Evolutionary conservation across 2,888 invertebrate species (phyloP).

Genomic region (Ophraella communa): DNA sequence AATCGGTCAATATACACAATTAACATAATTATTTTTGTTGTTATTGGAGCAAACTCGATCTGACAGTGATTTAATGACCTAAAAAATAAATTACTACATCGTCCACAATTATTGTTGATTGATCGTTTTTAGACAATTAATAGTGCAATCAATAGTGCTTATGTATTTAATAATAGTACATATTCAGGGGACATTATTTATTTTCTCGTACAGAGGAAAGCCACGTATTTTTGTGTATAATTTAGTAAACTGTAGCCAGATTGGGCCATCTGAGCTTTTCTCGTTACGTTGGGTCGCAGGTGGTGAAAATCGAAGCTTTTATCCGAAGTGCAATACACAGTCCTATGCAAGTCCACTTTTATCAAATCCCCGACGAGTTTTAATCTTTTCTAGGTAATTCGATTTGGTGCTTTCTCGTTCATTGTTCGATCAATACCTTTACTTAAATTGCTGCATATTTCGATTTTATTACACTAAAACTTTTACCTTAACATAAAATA

Average conservation of each 20-base stretch:
- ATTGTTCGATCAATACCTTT: background rate
- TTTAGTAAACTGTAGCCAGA: slow-evolving; percentile 52
- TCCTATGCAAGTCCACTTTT: slow-evolving; percentile 51
- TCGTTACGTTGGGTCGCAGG: slow-evolving; percentile 43
- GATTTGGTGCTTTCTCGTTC: slow-evolving; percentile 38
- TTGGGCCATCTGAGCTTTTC: slow-evolving; percentile 51
- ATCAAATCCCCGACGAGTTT: slow-evolving; percentile 53
- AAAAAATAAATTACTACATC: background rate
- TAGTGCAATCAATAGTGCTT: no score
- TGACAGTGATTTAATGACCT: background rate
- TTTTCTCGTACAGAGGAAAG: no score
- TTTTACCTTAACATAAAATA: no score
- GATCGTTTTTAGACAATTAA: no score
- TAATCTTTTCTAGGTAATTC: slow-evolving; percentile 51
- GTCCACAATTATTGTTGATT: no score
- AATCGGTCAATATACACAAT: slow-evolving; percentile 1
- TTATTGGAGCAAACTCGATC: background rate
- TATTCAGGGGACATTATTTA: background rate
- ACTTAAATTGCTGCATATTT: background rate
- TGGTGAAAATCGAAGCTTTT: slow-evolving; percentile 52
- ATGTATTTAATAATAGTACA: no score
- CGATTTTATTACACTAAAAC: background rate
- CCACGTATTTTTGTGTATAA: no score
- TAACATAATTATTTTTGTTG: slow-evolving; percentile 2
- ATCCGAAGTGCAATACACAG: slow-evolving; percentile 52